Evolutionary conservation across 2,797 vertebrate species (phyloP), one percentile per base, ranked within the genome.

Genomic region (Falco concolor): DNA sequence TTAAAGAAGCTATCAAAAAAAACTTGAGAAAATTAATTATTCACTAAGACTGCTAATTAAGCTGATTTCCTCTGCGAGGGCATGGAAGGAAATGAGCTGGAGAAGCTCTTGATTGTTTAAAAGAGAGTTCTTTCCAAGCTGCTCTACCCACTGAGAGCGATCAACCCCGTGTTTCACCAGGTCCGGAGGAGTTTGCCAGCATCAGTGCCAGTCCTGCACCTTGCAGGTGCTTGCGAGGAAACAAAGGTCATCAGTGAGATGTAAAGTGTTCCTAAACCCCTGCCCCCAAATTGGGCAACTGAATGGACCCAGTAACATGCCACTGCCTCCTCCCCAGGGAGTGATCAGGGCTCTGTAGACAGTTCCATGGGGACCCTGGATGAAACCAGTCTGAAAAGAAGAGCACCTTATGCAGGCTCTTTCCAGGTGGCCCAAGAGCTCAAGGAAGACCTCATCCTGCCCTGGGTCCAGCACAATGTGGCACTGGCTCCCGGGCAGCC

Each of bases 11-110:
- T 34, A 89, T 73, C 54, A 65, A 70, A 86, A 89, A 94, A 84
- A 30, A 38, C 38, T 40, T 7, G 57, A 90, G 73, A 90, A 91
- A 91, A 95, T 95, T 95, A 97, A 97, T 95, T 96, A 94, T 89
- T 94, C 78, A 77, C 68, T 16, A 56, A 84, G 81, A 28, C 68
- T 80, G 68, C 93, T 92, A 95, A 96, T 97, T 94, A 94, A 91
- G 86, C 60, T 67, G 77, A 87, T 95, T 96, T 94, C 70, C 81
- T 94, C 89, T 52, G 63, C 0, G 18, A 96, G 86, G 92, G 74
- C 86, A 92, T 16, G 69, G 86, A 92, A 92, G 90, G 86, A 93
- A 97, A 93, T 38, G 78, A 96, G 90, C 74, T 84, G 81, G 54
- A 89, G 93, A 89, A 89, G 64, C 36, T 92, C 59, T 83, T 92